Base-by-base conservation (phyloP, 2,113 vertebrate genomes). In the Oplegnathus fasciatus region DNA sequence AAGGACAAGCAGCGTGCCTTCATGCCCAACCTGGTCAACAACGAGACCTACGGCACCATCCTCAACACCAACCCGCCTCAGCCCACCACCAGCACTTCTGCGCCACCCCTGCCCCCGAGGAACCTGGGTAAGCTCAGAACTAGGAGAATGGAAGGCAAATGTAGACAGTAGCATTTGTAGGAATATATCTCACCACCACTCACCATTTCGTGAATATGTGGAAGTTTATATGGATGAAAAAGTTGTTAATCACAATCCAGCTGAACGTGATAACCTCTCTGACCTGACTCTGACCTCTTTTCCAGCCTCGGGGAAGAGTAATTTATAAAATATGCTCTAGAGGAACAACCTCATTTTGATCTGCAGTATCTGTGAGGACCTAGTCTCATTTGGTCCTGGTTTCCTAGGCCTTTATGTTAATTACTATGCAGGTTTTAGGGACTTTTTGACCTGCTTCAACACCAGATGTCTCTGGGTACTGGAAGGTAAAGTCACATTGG, bases 41-140 rank as follows among this genome's bases (percentile, higher is more conserved):
- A 99, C 5, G 98, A 99, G 94, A 99, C 98, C 0, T 99, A 99
- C 0, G 98, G 98, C 86, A 97, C 98, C 86, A 93, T 98, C 92
- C 95, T 99, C 60, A 97, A 95, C 71, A 83, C 95, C 94, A 97
- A 93, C 78, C 90, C 95, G 0, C 80, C 96, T 50, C 96, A n/a
- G 82, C 80, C 96, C 30, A 70, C 93, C 55, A 86, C 95, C 70
- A n/a, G n/a, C n/a, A 91, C 95, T 37, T 94, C 95, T 0, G 98
- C 96, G 2, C 98, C 98, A 4, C 98, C 98, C 0, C 95, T 99
- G 46, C 98, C 98, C 13, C 98, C 98, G 0, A 95, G 98, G 89
- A 99, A 99, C 74, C 83, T 97, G 28, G 96, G 97, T 96, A 97
- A 90, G 80, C 48, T 68, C 66, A 54, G 26, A 42, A 70, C 6